Evolutionary conservation across 2,113 vertebrate species (phyloP).

Genomic region (Solenodon paradoxus): DNA sequence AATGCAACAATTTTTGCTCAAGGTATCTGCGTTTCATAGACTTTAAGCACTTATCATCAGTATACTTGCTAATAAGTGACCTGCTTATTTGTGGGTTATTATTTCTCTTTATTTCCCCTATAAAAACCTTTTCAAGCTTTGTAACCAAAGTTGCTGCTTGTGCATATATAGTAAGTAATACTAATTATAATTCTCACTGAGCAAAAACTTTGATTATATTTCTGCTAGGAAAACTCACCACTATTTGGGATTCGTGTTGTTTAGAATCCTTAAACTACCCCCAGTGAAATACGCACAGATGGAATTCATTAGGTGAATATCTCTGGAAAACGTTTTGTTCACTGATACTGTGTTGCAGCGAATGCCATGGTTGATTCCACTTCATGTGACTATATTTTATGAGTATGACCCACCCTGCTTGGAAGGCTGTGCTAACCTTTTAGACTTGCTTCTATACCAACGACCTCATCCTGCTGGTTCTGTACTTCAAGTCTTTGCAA

Average conservation of each 20-base stretch:
- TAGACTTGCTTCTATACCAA: background rate
- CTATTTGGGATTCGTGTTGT: background rate
- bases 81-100: background rate
- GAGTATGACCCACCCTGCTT: background rate
- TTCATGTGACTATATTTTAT: background rate
- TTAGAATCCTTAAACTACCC: background rate
- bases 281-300: background rate
- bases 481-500: background rate
- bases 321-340: background rate
- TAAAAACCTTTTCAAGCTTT: background rate
- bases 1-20: background rate
- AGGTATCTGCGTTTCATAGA: background rate
- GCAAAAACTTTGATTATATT: background rate
- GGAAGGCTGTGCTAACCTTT: background rate
- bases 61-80: background rate
- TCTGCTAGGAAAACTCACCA: conserved; percentile 12
- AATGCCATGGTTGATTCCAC: background rate
- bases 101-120: background rate
- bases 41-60: background rate
- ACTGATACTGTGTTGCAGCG: background rate
- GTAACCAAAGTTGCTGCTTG: background rate
- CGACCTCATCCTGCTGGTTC: background rate
- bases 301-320: conserved; percentile 12
- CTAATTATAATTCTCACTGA: background rate
- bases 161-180: background rate